Evolutionary conservation across 2,888 invertebrate species (phyloP), one percentile per base, ranked within the genome.

Genomic region (Cryptops parisi): DNA sequence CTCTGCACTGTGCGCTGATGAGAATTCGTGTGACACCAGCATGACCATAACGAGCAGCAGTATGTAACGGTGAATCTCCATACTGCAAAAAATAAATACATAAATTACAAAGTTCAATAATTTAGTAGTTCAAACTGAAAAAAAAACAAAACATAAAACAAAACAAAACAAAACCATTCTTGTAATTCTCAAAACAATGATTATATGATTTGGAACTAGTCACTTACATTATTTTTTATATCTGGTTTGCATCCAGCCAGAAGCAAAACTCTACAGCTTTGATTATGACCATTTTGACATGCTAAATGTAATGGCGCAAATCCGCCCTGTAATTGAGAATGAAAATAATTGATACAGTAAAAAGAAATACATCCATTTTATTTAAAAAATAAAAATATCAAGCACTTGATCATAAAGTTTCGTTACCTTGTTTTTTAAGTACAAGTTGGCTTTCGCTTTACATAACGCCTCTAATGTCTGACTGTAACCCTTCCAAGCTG

Each of bases 231-330:
- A 67, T 94, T 94, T 69, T 87, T 87, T 55, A 85, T 73, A 68
- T 93, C 87, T 0, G 91, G 82, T 67, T 84, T 81, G 56, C 87
- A 86, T 0, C 86, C 88, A 1, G 87, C 84, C 61, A 91, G 76
- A 43, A 96, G 75, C 12, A 96, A 73, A 65, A 91, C 88, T 52
- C 93, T 71, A 63, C 88, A 86, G 60, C 87, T 84, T 73, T 94
- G 93, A 73, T 94, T 96, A 74, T 94, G 94, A 0, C 94, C 94
- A 70, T 90, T 91, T 75, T 96, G 94, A 63, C 90, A 89, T 56
- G 90, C 85, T 60, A 96, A 78, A 73, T 96, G 96, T 44, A 96
- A 77, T n/a, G 94, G 80, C 17, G 88, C 84, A 70, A 93, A 91
- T 5, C 93, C 93, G 47, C 86, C 88, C 62, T 82, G 58, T 24